A percentile compares a stretch with the other conserved stretches of the same genome.
phyloP scores from a whole-genome alignment of 2,113 vertebrate species.

The Xiphophorus couchianus region DNA sequence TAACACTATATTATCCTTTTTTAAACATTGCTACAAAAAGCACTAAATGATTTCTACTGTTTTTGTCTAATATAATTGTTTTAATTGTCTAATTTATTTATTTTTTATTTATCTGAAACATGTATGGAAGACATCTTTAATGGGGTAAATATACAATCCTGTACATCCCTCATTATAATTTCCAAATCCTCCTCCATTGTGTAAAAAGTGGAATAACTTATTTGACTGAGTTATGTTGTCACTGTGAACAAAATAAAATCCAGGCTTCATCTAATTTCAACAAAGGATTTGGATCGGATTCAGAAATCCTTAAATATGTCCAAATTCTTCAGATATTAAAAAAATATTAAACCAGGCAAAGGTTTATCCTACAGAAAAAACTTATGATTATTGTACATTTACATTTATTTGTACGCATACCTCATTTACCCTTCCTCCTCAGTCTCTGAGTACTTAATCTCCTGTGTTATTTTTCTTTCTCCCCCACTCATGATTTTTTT shows the following conservation, averaged over 20 bases:
- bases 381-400: conserved; percentile 8
- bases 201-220: no score
- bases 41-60: neutral
- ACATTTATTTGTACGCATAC: conserved; percentile 39
- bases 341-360: neutral
- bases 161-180: neutral
- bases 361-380: conserved; percentile 23
- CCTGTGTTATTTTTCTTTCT: conserved; percentile 55
- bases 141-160: neutral
- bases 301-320: conserved; percentile 6
- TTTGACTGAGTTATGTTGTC: neutral
- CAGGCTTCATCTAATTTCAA: neutral
- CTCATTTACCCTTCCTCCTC: conserved; percentile 31
- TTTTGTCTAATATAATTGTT: neutral
- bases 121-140: neutral
- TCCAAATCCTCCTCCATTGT: neutral
- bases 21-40: neutral
- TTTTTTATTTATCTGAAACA: neutral
- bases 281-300: conserved; percentile 1
- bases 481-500: conserved; percentile 52
- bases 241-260: neutral
- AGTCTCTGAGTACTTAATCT: conserved; percentile 45
- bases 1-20: conserved; percentile 36
- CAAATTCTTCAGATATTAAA: conserved; percentile 9
- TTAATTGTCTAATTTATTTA: neutral